These are phyloP conservation scores for Oreortyx pictus DNA, from an alignment of 2,797 vertebrate species.

Conservation along the genomic window DNA sequence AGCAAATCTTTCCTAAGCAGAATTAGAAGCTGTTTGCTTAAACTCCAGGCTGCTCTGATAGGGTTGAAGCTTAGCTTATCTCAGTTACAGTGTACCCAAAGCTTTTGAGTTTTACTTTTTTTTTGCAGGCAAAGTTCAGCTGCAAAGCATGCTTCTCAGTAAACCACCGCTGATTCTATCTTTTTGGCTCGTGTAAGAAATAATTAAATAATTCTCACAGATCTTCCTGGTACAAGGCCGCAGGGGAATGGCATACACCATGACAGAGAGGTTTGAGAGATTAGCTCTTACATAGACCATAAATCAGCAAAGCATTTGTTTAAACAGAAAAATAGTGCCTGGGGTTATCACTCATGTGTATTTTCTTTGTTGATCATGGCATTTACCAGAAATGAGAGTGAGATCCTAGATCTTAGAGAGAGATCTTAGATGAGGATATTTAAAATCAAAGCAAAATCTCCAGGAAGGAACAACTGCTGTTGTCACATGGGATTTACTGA, in stretches of 20 bases:
- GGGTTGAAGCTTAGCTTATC: constrained; percentile 14
- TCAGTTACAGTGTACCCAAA: background rate
- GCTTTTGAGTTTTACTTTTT: background rate
- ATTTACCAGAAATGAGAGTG: background rate
- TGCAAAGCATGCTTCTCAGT: background rate
- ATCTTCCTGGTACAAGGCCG: background rate
- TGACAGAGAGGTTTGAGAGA: background rate
- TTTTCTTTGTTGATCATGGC: background rate
- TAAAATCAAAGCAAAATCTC: constrained; percentile 2
- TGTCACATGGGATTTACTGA: background rate
- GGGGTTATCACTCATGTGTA: background rate
- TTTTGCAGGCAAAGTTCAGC: background rate
- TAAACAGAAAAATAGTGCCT: background rate
- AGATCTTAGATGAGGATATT: background rate
- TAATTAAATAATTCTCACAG: background rate
- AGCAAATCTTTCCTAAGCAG: constrained; percentile 34
- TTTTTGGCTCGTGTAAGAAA: background rate
- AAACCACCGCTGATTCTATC: background rate
- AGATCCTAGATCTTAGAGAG: background rate
- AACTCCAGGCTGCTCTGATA: background rate
- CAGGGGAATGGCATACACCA: background rate
- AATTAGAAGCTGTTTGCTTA: constrained; percentile 28
- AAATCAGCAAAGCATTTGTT: background rate
- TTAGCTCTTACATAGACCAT: background rate
- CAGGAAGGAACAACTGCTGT: background rate